Conservation (phyloP, 2,113 vertebrate genomes). For the Forbesichthys papilliferus region DNA sequence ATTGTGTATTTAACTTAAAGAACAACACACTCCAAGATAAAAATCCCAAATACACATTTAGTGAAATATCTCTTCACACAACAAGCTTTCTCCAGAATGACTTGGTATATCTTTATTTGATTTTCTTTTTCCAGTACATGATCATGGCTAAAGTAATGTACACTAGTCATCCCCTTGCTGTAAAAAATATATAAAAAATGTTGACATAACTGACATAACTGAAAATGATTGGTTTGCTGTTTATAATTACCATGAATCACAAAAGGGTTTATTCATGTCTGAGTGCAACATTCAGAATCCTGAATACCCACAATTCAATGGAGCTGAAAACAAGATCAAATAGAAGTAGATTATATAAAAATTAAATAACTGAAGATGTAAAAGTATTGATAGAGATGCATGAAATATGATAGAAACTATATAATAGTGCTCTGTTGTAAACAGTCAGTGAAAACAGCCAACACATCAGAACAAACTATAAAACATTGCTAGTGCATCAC, state of each 20-base stretch:
- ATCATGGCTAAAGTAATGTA: no score
- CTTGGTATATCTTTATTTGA: no score
- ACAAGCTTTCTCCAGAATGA: no score
- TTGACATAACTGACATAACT: not conserved
- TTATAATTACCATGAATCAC: not conserved
- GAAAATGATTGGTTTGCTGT: not conserved
- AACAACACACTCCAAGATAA: no score
- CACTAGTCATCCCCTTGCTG: not conserved
- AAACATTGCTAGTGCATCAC: constrained; percentile 44
- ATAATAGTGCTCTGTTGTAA: constrained; percentile 12
- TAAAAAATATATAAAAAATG: not conserved
- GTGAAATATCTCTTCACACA: no score
- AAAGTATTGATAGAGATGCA: constrained; percentile 15
- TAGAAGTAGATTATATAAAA: not conserved
- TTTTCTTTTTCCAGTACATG: no score
- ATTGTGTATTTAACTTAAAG: not conserved
- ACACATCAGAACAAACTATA: constrained; percentile 40
- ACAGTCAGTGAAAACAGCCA: constrained; percentile 20
- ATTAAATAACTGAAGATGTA: not conserved
- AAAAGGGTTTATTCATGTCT: not conserved
- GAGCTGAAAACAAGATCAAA: not conserved
- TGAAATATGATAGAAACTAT: constrained; percentile 19
- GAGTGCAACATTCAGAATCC: not conserved
- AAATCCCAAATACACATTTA: no score
- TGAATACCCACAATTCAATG: not conserved